These are phyloP conservation scores for Ictalurus punctatus DNA, from an alignment of 2,113 vertebrate genomes.

Conservation along the genomic window DNA sequence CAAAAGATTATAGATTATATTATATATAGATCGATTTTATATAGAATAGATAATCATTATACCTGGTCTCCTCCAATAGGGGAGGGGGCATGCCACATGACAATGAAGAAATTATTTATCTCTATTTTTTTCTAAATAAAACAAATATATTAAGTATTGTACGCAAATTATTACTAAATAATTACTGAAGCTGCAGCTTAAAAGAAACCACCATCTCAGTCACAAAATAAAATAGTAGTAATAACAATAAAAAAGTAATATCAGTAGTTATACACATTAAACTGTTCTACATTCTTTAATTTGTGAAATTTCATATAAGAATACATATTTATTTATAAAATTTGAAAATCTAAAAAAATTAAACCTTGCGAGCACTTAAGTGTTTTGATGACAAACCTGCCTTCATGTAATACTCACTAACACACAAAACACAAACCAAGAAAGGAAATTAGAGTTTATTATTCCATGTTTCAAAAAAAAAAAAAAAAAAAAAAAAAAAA, in stretches of 20 bases:
- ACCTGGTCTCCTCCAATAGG: too few species aligned
- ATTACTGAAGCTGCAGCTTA: neutral
- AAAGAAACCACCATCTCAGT: neutral
- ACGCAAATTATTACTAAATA: neutral
- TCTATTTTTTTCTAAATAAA: neutral
- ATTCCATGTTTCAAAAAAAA: constrained; percentile 24
- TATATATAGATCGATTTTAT: too few species aligned
- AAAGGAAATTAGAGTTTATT: constrained; percentile 50
- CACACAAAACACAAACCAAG: constrained; percentile 23
- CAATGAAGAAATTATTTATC: neutral
- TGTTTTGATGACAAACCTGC: constrained; percentile 1
- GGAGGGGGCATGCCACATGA: too few species aligned
- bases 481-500: neutral
- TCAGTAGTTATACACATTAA: neutral
- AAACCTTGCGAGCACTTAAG: too few species aligned
- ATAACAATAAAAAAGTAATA: neutral
- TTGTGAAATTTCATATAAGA: neutral
- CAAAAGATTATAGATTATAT: too few species aligned
- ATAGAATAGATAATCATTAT: too few species aligned
- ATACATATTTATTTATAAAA: too few species aligned
- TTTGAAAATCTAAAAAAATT: too few species aligned
- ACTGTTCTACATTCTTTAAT: neutral
- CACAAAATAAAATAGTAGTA: too few species aligned
- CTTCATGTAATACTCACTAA: constrained; percentile 18
- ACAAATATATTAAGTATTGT: neutral